Evolutionary conservation across 2,888 invertebrate genomes (phyloP), one percentile per base, ranked within the genome.

Genomic region (Hylaea fasciaria): DNA sequence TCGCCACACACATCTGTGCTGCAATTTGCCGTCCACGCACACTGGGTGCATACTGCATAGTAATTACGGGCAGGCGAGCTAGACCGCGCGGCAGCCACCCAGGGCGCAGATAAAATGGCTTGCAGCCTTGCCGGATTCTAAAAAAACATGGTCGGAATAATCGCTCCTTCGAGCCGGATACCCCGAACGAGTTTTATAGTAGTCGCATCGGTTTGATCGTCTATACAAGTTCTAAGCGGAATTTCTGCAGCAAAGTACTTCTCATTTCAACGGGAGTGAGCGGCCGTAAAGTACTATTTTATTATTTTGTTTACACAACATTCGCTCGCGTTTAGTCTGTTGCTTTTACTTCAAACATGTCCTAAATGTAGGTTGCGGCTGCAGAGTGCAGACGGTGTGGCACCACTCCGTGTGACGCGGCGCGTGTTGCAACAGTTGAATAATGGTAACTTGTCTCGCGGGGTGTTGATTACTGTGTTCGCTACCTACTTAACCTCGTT

Each of bases 21-120:
- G 71, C 72, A 76, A 69, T 73, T 73, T 74, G 65, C 71, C 60
- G 68, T 67, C 70, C 68, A 73, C 67, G 71, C 73, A 74, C 78
- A 66, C 64, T 64, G 61, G 61, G 52, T 71, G 78, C 79, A 79
- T 82, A 73, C 51, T 71, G 78, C 79, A 79, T 82, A 73, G 73
- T 69, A 81, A 80, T 76, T 72, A 73, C 57, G 56, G 53, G n/a
- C 57, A 58, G 68, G 58, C 61, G 57, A 66, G 78, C 80, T 83
- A 87, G 87, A 87, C 87, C 74, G 84, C 81, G 54, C 82, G 86
- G 83, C 87, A 78, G 70, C 85, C 85, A 85, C 81, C 85, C 85
- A 83, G 64, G 69, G 71, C 70, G 72, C 22, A 54, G 63, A 51
- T 76, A 75, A 68, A 65, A 65, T 48, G 57, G 51, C 66, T 16